phyloP scores from a whole-genome alignment of 2,888 invertebrate species.

The Anthrax anthrax region DNA sequence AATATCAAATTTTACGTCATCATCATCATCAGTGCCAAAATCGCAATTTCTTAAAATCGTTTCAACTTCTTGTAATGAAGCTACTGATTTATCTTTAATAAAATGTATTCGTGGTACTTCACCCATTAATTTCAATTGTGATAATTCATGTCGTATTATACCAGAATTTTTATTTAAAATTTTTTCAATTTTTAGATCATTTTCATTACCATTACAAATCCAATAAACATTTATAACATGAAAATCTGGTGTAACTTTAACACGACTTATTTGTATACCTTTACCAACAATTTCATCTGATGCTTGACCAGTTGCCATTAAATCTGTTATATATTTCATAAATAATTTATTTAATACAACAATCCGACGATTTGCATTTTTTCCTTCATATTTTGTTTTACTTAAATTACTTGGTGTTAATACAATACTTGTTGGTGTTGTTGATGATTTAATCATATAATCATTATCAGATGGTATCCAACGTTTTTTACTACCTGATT shows the following conservation, averaged over 20 bases:
- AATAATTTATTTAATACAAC: conserved; percentile 64
- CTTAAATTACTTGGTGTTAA: conserved; percentile 18
- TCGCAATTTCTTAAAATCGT: conserved; percentile 44
- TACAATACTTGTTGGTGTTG: not conserved
- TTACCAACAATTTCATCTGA: conserved; percentile 45
- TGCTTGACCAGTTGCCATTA: conserved; percentile 57
- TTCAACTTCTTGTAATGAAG: conserved; percentile 44
- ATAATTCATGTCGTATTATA: conserved; percentile 53
- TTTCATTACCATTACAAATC: conserved; percentile 43
- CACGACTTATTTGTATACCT: conserved; percentile 59
- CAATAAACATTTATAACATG: conserved; percentile 56
- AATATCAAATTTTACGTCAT: not conserved
- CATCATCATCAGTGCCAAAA: conserved; percentile 49
- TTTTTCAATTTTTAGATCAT: conserved; percentile 41
- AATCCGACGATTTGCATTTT: conserved; percentile 42
- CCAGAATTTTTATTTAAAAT: conserved; percentile 43
- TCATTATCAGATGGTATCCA: conserved; percentile 20
- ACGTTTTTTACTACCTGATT: conserved; percentile 25
- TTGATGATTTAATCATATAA: not conserved
- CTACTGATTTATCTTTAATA: conserved; percentile 50
- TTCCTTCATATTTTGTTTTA: conserved; percentile 38
- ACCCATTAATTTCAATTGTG: conserved; percentile 58
- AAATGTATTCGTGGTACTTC: conserved; percentile 59
- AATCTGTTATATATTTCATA: conserved; percentile 65
- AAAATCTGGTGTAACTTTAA: conserved; percentile 52